Base-by-base conservation (phyloP, 2,888 invertebrate species). In the Sphaerophoria rueppellii region DNA sequence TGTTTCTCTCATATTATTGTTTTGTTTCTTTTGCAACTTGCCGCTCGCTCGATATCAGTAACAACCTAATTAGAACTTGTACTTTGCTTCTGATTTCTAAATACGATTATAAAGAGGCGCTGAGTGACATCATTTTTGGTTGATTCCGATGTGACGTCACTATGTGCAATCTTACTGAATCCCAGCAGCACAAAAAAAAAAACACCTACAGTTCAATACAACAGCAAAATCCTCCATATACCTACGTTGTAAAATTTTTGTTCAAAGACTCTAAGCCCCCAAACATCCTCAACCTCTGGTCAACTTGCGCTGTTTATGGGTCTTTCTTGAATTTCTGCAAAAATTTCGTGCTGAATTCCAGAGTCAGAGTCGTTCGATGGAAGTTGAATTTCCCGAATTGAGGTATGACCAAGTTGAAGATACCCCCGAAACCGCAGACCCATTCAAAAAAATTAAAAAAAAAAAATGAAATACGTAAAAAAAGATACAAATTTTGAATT, bases 51-150 rank as follows among this genome's bases (percentile, higher is more conserved):
- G 65, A 55, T 77, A 81, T 81, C 81, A 71, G 65, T 60, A 61
- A 69, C 70, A 81, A 32, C 37, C 65, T 73, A 60, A 74, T 69
- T 79, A 74, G 61, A 61, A 61, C 54, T 24, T 80, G 67, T 73
- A 74, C 60, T 60, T 37, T 73, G 61, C 50, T 71, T 34, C 43
- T 48, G 54, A 35, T 67, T 67, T 40, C 34, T 14, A 32, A 11
- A 60, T 16, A 14, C 69, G 46, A 14, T 54, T 35, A 61, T n/a
- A 24, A 63, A 48, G 9, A 57, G 14, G 24, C 12, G 54, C 11
- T n/a, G 12, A 24, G 71, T 81, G 82, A 82, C 74, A 70, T 82
- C 82, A 82, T 65, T 65, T 48, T 50, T 35, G n/a, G 40, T 24
- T 60, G 69, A 77, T 54, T 43, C 14, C 16, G 40, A 16, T 57